Evolutionary conservation across 1,140 invertebrate genomes (phyloP).

Genomic region (Stratiolaelaps scimitus): DNA sequence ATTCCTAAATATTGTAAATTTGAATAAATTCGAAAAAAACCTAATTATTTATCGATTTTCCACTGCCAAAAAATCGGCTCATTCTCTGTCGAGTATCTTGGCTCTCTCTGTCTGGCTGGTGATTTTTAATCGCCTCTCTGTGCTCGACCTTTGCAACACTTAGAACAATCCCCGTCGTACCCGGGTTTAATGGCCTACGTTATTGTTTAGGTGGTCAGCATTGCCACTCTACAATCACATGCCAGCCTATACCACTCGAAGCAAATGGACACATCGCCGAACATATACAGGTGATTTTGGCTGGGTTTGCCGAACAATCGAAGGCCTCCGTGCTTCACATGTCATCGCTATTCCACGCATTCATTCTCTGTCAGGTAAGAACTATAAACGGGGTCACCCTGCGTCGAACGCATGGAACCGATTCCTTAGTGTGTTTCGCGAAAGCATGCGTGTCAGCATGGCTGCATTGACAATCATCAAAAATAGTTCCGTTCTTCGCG

Average conservation of each 20-base stretch:
- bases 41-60: no score
- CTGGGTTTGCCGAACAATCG: conserved; percentile 89
- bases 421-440: not conserved
- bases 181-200: conserved; percentile 31
- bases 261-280: conserved; percentile 90
- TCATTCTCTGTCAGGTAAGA: conserved; percentile 52
- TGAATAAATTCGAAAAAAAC: no score
- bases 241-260: conserved; percentile 84
- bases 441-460: no score
- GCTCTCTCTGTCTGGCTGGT: no score
- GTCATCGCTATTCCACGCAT: conserved; percentile 61
- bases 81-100: no score
- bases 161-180: not conserved
- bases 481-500: conserved; percentile 54
- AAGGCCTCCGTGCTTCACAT: conserved; percentile 80
- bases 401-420: no score
- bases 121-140: no score
- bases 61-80: no score
- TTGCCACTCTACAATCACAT: conserved; percentile 42
- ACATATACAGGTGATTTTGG: conserved; percentile 81
- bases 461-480: no score
- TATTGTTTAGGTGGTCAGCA: conserved; percentile 34
- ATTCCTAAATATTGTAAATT: no score
- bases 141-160: no score
- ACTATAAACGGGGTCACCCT: no score